phyloP scores from a whole-genome alignment of 2,113 vertebrate species.

The Cebidichthys violaceus region DNA sequence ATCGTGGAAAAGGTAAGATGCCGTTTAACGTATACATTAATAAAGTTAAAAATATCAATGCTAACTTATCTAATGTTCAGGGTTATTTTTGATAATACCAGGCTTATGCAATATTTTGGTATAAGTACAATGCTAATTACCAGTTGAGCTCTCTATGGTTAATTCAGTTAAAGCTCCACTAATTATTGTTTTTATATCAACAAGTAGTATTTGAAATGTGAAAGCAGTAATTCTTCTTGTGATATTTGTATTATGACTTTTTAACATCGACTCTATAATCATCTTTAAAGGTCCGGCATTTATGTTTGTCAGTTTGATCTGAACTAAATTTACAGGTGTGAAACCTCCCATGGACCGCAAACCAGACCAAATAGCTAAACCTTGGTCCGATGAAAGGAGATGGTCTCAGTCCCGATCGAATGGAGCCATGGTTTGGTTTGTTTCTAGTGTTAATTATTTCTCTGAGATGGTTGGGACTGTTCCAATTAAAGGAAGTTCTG shows the following conservation, averaged over 20 bases:
- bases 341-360: background rate
- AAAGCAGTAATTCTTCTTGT: background rate
- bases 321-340: background rate
- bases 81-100: background rate
- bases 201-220: background rate
- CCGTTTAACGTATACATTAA: constrained; percentile 8
- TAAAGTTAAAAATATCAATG: background rate
- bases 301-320: background rate
- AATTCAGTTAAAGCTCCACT: background rate
- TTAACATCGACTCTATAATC: no score
- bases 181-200: background rate
- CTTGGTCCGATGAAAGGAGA: background rate
- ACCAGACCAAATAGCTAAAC: background rate
- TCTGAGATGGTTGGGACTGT: background rate
- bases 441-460: background rate
- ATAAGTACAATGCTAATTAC: background rate
- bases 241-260: background rate
- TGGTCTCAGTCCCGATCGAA: background rate
- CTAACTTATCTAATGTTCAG: background rate
- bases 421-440: background rate
- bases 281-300: no score
- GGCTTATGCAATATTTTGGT: no score
- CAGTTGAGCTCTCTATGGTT: background rate
- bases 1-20: constrained; percentile 14
- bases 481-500: background rate